These are phyloP conservation scores for Fopius arisanus DNA, from an alignment of 1,140 invertebrate genomes.

Conservation along the genomic window DNA sequence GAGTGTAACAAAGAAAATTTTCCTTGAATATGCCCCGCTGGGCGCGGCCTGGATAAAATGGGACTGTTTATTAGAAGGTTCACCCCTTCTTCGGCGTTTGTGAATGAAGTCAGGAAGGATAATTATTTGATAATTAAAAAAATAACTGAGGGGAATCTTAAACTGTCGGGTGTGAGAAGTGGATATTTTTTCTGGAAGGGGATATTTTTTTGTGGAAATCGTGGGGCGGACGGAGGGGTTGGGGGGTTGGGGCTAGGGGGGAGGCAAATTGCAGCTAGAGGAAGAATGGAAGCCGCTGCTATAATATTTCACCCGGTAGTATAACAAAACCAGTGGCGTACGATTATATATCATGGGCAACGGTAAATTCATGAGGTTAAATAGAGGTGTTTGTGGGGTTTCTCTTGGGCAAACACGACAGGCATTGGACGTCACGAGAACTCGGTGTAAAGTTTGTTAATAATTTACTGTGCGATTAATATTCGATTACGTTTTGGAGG, in stretches of 20 bases:
- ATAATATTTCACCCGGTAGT: not conserved
- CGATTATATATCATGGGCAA: not conserved
- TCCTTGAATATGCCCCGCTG: not conserved
- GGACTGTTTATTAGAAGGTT: not conserved
- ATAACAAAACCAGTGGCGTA: constrained; percentile 1
- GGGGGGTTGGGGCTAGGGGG: too few species aligned
- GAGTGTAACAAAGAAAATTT: not conserved
- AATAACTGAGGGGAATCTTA: not conserved
- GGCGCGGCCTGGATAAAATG: not conserved
- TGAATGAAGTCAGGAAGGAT: not conserved
- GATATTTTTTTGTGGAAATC: not conserved
- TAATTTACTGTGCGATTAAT: constrained; percentile 19
- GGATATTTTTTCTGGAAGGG: not conserved
- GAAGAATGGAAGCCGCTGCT: not conserved
- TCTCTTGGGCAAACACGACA: not conserved
- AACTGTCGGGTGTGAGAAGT: not conserved
- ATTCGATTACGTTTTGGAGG: constrained; percentile 15
- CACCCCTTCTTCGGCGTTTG: not conserved
- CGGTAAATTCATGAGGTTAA: constrained; percentile 1
- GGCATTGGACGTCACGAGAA: not conserved
- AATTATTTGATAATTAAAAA: not conserved
- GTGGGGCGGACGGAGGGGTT: too few species aligned
- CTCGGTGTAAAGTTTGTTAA: not conserved
- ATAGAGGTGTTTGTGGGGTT: not conserved
- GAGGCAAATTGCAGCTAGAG: not conserved